Percentiles rank a stretch among this genome's conserved stretches.
phyloP scores from a whole-genome alignment of 2,888 invertebrate genomes.

The Ichneumoninae sp. region DNA sequence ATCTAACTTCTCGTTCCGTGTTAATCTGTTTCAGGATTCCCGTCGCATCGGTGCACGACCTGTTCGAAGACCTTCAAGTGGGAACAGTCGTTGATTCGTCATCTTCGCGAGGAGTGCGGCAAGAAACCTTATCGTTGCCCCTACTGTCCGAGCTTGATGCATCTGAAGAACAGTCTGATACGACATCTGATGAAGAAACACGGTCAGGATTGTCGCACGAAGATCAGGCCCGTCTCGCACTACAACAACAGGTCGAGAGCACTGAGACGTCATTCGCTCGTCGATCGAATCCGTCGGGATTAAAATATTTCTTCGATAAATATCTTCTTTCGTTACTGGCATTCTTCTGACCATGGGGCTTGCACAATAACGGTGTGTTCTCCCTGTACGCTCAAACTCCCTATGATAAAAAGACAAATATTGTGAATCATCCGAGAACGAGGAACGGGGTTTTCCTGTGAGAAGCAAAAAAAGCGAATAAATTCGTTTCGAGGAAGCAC shows the following conservation, averaged over 20 bases:
- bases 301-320: background rate
- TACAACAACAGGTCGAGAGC: slow-evolving; percentile 4
- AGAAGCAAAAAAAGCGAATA: slow-evolving; percentile 8
- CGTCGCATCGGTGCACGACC: slow-evolving; percentile 23
- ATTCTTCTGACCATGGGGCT: background rate
- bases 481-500: slow-evolving; percentile 3
- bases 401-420: background rate
- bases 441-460: background rate
- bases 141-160: slow-evolving; percentile 60
- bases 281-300: slow-evolving; percentile 12
- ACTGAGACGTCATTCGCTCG: background rate
- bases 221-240: background rate
- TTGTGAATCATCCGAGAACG: slow-evolving; percentile 11
- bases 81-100: slow-evolving; percentile 63
- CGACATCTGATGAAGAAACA: slow-evolving; percentile 62
- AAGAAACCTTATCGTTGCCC: slow-evolving; percentile 65
- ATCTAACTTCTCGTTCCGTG: slow-evolving; percentile 34
- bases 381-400: background rate
- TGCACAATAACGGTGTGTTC: background rate
- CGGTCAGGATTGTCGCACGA: slow-evolving; percentile 57
- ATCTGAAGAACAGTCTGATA: slow-evolving; percentile 58
- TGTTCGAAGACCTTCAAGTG: slow-evolving; percentile 66
- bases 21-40: slow-evolving; percentile 63
- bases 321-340: background rate
- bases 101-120: slow-evolving; percentile 67